A percentile compares a stretch with the other conserved stretches of the same genome.
Evolutionary conservation across 2,113 vertebrate species (phyloP).

Genomic region (Percina caprodes): DNA sequence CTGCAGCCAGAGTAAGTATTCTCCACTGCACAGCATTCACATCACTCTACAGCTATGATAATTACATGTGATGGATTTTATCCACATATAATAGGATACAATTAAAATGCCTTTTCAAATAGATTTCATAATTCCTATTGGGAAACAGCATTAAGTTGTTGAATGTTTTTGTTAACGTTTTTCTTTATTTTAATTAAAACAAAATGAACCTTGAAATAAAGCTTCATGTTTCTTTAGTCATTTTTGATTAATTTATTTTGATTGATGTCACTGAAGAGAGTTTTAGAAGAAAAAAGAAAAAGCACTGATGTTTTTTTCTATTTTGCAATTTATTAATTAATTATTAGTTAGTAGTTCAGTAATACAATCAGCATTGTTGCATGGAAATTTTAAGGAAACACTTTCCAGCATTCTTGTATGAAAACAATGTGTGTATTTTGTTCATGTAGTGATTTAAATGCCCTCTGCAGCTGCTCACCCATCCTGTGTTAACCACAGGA

Average conservation of each 20-base stretch:
- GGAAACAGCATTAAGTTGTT: neutral
- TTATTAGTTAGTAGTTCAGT: neutral
- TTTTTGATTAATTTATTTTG: constrained; percentile 7
- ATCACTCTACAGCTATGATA: neutral
- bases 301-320: neutral
- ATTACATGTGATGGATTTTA: neutral
- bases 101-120: neutral
- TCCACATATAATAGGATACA: neutral
- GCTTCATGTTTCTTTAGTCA: neutral
- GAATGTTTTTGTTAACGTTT: neutral
- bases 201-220: neutral
- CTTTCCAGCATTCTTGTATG: constrained; percentile 1
- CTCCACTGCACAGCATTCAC: constrained; percentile 6
- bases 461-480: constrained; percentile 38
- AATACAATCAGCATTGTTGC: neutral
- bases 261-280: neutral
- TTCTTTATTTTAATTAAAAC: neutral
- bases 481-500: constrained; percentile 71
- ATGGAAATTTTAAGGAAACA: neutral
- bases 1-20: constrained; percentile 64
- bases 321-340: neutral
- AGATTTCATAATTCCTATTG: neutral
- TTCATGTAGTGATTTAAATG: constrained; percentile 65
- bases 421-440: constrained; percentile 7
- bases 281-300: neutral